These are phyloP conservation scores for Ornithoptera alexandrae DNA, from an alignment of 2,888 invertebrate species.

Conservation along the genomic window DNA sequence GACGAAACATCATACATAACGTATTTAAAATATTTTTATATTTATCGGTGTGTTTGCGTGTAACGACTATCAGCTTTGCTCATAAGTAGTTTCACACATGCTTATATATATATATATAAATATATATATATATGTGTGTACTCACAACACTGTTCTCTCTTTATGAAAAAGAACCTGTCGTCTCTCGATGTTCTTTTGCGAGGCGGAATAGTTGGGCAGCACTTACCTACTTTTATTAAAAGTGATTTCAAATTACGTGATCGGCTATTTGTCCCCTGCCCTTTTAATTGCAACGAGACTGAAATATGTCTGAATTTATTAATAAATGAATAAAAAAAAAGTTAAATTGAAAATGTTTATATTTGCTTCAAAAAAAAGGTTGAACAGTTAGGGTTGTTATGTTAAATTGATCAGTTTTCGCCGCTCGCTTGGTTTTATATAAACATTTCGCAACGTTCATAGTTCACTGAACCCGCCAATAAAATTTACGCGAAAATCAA, in stretches of 20 bases:
- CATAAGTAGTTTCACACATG: too few species aligned
- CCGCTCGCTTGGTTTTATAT: not conserved
- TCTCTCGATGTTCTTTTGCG: too few species aligned
- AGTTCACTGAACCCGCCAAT: not conserved
- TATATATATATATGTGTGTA: not conserved
- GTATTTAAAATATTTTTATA: too few species aligned
- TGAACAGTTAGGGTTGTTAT: not conserved
- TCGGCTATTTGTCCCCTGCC: not conserved
- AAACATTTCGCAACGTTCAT: not conserved
- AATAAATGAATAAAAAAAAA: not conserved
- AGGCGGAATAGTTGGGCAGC: too few species aligned
- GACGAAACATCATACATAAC: too few species aligned
- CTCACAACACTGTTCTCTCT: not conserved
- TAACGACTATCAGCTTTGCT: too few species aligned
- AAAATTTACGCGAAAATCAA: not conserved
- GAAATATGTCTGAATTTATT: not conserved
- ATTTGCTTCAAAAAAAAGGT: not conserved
- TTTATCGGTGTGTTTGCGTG: too few species aligned
- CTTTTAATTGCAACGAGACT: not conserved
- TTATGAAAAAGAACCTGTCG: not conserved
- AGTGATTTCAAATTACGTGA: not conserved
- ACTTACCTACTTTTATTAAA: not conserved
- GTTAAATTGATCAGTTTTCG: not conserved
- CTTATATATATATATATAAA: too few species aligned
- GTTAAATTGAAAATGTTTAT: not conserved